Base-by-base conservation (phyloP, 2,797 vertebrate species). In the Cirrhinus mrigala region DNA sequence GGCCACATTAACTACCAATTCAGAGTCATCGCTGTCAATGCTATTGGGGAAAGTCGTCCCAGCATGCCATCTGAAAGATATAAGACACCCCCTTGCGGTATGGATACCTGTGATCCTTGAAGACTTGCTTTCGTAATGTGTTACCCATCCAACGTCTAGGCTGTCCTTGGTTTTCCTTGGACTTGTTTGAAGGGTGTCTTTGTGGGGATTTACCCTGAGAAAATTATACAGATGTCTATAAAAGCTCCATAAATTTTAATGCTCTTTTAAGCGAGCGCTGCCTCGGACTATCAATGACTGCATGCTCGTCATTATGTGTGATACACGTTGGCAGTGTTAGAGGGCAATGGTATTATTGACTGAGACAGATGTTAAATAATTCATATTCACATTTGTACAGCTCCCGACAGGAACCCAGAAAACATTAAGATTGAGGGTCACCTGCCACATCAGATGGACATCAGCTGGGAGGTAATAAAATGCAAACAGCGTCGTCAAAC, bases 341-440 rank as follows among this genome's bases (percentile, higher is more conserved):
- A 83, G 24, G 78, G 81, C 27, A 79, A 62, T 78, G 27, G 83
- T 24, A 79, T 82, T 68, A 60, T 54, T 56, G 73, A 82, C 54
- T 82, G 62, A 73, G 83, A 82, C 69, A 81, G 62, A 68, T 83
- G 66, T 83, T 85, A 86, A 84, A 81, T 87, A 80, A 83, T 86
- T 73, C 37, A 80, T 70, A 37, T 74, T 74, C 54, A 24, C 91
- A 52, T 91, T 89, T 84, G 92, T 89, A 88, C 92, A 99, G 98
- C 95, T 92, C 98, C 98, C 27, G 97, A 97, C 76, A 97, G 93
- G 91, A 99, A 98, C 89, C 98, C 98, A 37, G 94, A 96, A 89
- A 96, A 96, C 89, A 95, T 99, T 77, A 92, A 92, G 91, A 96
- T 97, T 40, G 95, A 97, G 92, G 96, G 96, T 22, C 96, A 94